Evolutionary conservation across 2,113 vertebrate species (phyloP), one percentile per base, ranked within the genome.

Genomic region (Cynoglossus semilaevis): DNA sequence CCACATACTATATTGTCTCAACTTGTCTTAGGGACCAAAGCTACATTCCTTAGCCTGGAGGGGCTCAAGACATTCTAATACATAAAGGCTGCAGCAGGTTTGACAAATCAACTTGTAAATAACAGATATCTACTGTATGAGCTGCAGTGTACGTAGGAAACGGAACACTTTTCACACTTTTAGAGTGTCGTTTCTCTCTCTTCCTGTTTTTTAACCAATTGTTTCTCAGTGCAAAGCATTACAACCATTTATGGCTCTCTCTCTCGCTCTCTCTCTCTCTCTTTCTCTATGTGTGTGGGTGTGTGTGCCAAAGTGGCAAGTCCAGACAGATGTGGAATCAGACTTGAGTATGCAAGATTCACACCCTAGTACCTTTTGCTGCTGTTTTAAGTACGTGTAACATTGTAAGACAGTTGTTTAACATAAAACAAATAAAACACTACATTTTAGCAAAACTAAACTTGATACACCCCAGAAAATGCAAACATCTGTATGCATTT

Each of bases 11-110:
- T 8, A 56, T 46, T 71, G 88, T 72, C 72, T 83, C 55, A 71
- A 86, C 87, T 63, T 87, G 88, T 76, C 76, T 70, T 4, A 35
- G 47, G 37, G 16, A 8, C 16, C 14, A 61, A 1, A 38, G 19
- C 70, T 63, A 70, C 87, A 91, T 90, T 91, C 88, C 80, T 87
- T 84, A 78, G 79, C 79, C 83, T 53, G 40, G 12, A 77, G 85
- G 49, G 53, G 46, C 16, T 41, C 44, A 67, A 40, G 29, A 5
- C 60, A 75, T 80, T 75, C 70, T 73, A 58, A 7, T 29, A 29
- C 22, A 3, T 43, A 49, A 15, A 58, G 16, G 29, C 36, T 29
- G 22, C 3, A 6, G 2, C 6, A 6, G 22, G 6, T 29, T 6
- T 29, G 22, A 29, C n/a, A 29, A 29, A 29, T 29, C 22, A 29